phyloP scores from a whole-genome alignment of 35 echinoderm and acorn worm species.

The Heliocidaris erythrogramma region DNA sequence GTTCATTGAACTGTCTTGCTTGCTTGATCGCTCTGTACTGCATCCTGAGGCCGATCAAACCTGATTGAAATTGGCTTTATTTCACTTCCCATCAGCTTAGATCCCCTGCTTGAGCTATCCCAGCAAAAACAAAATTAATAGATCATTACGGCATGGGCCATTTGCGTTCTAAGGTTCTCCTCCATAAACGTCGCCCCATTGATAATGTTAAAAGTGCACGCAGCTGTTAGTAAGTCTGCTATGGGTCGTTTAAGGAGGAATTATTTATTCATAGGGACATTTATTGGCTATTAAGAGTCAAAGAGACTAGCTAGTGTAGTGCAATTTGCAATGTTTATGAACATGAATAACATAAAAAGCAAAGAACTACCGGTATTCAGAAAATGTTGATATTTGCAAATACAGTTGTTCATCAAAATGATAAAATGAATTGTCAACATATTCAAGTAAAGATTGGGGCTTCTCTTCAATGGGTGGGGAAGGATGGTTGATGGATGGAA shows the following conservation, averaged over 20 bases:
- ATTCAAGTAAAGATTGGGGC: too few relatives aligned
- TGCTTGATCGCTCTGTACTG: not conserved
- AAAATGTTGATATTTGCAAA: too few relatives aligned
- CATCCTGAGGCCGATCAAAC: not conserved
- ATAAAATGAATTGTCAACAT: too few relatives aligned
- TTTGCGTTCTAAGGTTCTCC: not conserved
- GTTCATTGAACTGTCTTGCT: not conserved
- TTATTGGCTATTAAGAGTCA: not conserved
- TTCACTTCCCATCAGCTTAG: not conserved
- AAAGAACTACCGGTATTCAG: too few relatives aligned
- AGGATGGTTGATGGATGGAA: too few relatives aligned
- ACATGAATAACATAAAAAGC: too few relatives aligned
- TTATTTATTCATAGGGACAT: not conserved
- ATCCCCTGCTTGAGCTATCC: not conserved
- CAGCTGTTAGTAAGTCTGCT: not conserved
- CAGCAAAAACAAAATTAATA: constrained; percentile 3
- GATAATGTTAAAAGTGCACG: not conserved
- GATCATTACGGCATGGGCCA: not conserved
- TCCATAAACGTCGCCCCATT: not conserved
- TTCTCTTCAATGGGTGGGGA: too few relatives aligned
- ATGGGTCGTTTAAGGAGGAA: not conserved
- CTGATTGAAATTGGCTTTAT: constrained; percentile 15
- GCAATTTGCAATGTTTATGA: too few relatives aligned
- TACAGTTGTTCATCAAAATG: too few relatives aligned
- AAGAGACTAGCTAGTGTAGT: not conserved